Conservation (phyloP, 2,113 vertebrate species). For the Erythrocebus patas region DNA sequence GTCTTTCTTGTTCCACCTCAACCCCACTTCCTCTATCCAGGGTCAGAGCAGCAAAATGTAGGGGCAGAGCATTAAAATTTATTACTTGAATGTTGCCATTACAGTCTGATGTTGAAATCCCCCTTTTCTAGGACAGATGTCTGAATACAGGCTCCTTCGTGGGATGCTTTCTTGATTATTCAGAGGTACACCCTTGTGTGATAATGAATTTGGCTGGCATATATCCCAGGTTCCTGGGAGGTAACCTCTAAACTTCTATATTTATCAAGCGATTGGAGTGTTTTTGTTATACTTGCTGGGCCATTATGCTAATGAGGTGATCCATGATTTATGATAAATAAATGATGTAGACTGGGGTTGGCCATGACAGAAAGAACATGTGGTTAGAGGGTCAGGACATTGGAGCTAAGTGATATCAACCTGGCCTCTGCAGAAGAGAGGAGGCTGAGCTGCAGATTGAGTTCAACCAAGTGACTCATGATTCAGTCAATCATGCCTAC, state of each 20-base stretch:
- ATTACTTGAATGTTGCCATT: not conserved
- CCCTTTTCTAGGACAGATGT: not conserved
- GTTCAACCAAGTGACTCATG: not conserved
- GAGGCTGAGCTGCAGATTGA: rapidly evolving
- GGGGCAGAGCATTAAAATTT: not conserved
- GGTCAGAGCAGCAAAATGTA: not conserved
- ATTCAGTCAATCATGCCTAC: not conserved
- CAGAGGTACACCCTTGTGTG: rapidly evolving
- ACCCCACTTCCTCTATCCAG: not conserved
- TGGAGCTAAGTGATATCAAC: not conserved
- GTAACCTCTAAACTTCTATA: not conserved
- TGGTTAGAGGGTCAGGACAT: not conserved
- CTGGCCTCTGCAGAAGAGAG: too few species aligned
- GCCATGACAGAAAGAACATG: too few species aligned
- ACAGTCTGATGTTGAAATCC: not conserved
- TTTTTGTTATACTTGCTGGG: not conserved
- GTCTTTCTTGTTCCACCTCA: not conserved
- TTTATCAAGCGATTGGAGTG: not conserved
- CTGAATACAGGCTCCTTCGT: not conserved
- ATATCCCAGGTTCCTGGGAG: not conserved
- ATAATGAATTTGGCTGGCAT: not conserved
- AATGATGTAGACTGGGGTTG: not conserved
- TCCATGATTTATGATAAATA: not conserved
- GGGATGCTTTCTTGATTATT: not conserved
- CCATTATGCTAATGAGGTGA: not conserved